Percentiles rank a stretch among this genome's conserved stretches.
phyloP scores from a whole-genome alignment of 2,888 invertebrate genomes.

The Nomada lathburiana region DNA sequence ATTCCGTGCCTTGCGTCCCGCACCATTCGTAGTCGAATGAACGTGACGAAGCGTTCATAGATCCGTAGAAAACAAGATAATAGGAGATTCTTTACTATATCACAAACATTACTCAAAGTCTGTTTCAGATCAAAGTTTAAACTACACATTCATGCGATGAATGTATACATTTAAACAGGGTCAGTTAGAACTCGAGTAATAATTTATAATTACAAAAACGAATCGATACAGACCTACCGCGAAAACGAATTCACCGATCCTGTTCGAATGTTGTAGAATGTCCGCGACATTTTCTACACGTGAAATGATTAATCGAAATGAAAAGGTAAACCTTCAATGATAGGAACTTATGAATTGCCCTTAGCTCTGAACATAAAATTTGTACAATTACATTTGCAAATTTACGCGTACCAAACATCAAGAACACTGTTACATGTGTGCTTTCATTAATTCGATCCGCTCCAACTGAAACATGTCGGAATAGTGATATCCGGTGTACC shows the following conservation, averaged over 20 bases:
- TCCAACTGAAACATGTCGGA: too few relatives aligned
- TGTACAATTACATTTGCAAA: constrained; percentile 34
- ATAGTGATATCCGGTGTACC: too few relatives aligned
- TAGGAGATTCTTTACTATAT: constrained; percentile 25
- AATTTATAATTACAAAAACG: constrained; percentile 25
- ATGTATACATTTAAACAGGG: constrained; percentile 26
- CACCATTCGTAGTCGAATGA: neutral
- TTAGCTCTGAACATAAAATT: constrained; percentile 31
- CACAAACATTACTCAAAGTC: constrained; percentile 38
- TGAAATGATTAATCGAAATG: constrained; percentile 16
- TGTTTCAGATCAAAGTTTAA: constrained; percentile 13
- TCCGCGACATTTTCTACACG: neutral
- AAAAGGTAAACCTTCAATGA: constrained; percentile 28
- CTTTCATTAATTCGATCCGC: neutral
- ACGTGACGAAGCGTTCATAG: neutral
- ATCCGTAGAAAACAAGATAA: constrained; percentile 20
- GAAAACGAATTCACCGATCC: constrained; percentile 14
- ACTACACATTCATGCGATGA: constrained; percentile 11
- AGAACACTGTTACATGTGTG: neutral
- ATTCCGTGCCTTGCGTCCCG: neutral
- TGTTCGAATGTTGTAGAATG: constrained; percentile 3
- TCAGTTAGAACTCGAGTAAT: constrained; percentile 1
- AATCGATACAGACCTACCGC: constrained; percentile 17
- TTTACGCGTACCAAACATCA: neutral
- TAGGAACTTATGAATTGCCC: constrained; percentile 51